Evolutionary conservation across 2,113 vertebrate species (phyloP).

Genomic region (Malaclemys terrapin): DNA sequence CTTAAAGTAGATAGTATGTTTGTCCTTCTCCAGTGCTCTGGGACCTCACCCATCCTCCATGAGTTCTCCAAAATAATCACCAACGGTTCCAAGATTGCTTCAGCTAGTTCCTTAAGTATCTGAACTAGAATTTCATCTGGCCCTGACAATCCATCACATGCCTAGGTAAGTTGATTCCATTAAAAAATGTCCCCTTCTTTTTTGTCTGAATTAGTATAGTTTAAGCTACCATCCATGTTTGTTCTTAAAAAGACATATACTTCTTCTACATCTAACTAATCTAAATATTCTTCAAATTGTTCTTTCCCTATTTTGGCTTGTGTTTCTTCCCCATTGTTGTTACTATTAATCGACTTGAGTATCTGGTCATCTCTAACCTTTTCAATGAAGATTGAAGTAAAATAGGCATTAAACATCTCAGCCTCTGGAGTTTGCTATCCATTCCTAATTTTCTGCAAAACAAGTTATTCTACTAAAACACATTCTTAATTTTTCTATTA

Average conservation of each 20-base stretch:
- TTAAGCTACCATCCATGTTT: no score
- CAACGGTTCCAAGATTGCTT: neutral
- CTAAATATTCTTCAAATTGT: neutral
- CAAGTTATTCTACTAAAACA: neutral
- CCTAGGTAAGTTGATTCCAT: no score
- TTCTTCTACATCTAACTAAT: neutral
- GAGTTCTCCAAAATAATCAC: no score
- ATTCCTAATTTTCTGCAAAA: neutral
- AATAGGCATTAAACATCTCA: neutral
- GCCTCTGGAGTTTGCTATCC: neutral
- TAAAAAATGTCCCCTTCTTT: no score
- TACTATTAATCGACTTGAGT: neutral
- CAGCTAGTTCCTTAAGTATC: neutral
- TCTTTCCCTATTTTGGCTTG: neutral
- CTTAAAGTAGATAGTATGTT: neutral
- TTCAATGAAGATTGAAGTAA: neutral
- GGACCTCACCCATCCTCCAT: neutral
- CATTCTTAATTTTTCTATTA: slow-evolving; percentile 13
- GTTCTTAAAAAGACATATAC: no score
- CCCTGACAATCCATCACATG: neutral
- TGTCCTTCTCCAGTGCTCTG: neutral
- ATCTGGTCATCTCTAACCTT: neutral
- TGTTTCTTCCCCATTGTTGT: neutral
- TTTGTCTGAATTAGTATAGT: no score
- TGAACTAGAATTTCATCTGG: neutral